A percentile compares a stretch with the other conserved stretches of the same genome.
Evolutionary conservation across 2,888 invertebrate genomes (phyloP).

Genomic region (Zeuzera pyrina): DNA sequence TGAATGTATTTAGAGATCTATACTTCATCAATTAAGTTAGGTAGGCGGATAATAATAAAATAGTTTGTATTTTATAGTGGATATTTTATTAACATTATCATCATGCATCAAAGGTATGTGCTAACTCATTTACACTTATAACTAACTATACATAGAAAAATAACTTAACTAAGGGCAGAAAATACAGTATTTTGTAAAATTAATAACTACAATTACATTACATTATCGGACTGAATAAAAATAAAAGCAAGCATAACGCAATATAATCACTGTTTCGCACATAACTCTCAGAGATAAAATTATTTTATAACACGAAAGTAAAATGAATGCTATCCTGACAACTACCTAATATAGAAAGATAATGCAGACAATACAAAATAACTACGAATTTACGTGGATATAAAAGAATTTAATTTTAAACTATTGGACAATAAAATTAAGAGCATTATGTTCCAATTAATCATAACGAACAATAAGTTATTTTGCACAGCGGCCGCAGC

Average conservation of each 20-base stretch:
- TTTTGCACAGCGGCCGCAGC: slow-evolving; percentile 24
- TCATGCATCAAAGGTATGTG: slow-evolving; percentile 73
- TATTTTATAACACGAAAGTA: slow-evolving; percentile 27
- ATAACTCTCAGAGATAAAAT: slow-evolving; percentile 58
- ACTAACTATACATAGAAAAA: slow-evolving; percentile 73
- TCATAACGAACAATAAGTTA: slow-evolving; percentile 35
- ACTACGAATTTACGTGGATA: too few relatives aligned
- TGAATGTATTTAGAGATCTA: too few relatives aligned
- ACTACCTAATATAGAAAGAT: too few relatives aligned
- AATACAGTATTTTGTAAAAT: slow-evolving; percentile 70
- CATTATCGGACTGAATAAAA: slow-evolving; percentile 60
- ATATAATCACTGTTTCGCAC: slow-evolving; percentile 48
- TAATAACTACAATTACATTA: slow-evolving; percentile 57
- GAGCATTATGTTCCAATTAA: too few relatives aligned
- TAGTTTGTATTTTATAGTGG: slow-evolving; percentile 63
- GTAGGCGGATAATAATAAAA: slow-evolving; percentile 44
- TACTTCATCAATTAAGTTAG: too few relatives aligned
- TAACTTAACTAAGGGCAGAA: slow-evolving; percentile 70
- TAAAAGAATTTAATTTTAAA: too few relatives aligned
- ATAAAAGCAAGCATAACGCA: slow-evolving; percentile 61
- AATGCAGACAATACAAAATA: too few relatives aligned
- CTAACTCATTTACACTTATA: slow-evolving; percentile 72
- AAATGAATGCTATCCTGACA: slow-evolving; percentile 30
- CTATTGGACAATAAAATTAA: too few relatives aligned
- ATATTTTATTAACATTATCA: slow-evolving; percentile 73